phyloP scores from a whole-genome alignment of 2,888 invertebrate species.

The Pollenia labialis region DNA sequence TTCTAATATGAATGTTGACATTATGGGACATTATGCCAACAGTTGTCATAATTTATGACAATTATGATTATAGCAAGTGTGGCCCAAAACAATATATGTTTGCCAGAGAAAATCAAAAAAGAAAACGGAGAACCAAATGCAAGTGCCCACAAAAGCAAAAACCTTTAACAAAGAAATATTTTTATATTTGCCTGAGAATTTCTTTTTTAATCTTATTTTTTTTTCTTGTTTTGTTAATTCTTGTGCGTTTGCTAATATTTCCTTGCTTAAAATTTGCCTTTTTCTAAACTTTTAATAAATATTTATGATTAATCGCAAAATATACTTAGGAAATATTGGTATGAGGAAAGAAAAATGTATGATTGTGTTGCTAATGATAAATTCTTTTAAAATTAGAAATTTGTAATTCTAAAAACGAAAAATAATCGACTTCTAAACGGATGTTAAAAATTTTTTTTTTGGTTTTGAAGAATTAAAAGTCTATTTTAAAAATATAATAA shows the following conservation, averaged over 20 bases:
- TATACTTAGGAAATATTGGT: background rate
- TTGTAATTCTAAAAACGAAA: constrained; percentile 32
- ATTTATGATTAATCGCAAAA: constrained; percentile 44
- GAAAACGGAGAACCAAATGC: constrained; percentile 18
- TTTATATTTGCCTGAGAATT: background rate
- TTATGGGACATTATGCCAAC: constrained; percentile 70
- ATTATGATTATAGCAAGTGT: constrained; percentile 73
- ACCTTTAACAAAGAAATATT: constrained; percentile 52
- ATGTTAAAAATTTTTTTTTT: background rate
- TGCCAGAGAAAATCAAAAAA: background rate
- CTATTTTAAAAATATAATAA: constrained; percentile 11
- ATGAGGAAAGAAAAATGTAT: constrained; percentile 53
- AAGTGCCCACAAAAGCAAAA: constrained; percentile 17
- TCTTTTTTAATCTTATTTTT: background rate
- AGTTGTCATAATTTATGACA: constrained; percentile 76
- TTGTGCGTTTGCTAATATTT: background rate
- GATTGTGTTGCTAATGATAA: constrained; percentile 44
- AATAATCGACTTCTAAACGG: background rate
- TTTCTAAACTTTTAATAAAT: constrained; percentile 18
- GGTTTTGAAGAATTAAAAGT: constrained; percentile 13
- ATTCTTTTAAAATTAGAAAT: constrained; percentile 45
- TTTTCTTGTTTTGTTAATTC: background rate
- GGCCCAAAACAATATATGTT: constrained; percentile 56
- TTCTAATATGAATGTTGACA: constrained; percentile 65
- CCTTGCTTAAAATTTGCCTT: background rate